Evolutionary conservation across 1,140 invertebrate genomes (phyloP).

Genomic region (Mya arenaria): DNA sequence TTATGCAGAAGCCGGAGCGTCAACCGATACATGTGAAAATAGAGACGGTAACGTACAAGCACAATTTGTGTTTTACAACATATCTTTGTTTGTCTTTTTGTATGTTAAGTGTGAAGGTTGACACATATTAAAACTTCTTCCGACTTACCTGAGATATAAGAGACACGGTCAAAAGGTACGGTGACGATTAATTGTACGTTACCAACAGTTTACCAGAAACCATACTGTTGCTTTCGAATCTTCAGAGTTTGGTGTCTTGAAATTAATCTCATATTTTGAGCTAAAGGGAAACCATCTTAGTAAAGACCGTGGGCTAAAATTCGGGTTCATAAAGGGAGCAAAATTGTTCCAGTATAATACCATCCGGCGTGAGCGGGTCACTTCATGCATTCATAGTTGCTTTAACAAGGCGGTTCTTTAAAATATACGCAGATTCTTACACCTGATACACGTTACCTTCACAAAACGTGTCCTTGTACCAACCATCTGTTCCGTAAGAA

Average conservation of each 20-base stretch:
- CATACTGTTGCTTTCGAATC: too few relatives aligned
- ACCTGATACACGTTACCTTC: conserved; percentile 72
- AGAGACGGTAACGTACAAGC: too few relatives aligned
- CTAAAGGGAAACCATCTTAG: conserved; percentile 63
- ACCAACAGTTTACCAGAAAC: too few relatives aligned
- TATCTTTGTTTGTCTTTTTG: too few relatives aligned
- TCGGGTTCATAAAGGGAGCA: conserved; percentile 71
- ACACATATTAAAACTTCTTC: too few relatives aligned
- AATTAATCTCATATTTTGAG: conserved; percentile 54
- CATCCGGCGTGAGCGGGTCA: conserved; percentile 60
- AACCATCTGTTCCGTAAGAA: conserved; percentile 64
- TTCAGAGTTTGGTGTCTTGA: conserved; percentile 67
- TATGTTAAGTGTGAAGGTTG: too few relatives aligned
- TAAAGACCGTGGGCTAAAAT: conserved; percentile 10
- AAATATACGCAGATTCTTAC: conserved; percentile 72
- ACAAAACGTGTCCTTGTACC: conserved; percentile 70
- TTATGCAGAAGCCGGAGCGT: too few relatives aligned
- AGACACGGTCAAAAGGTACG: too few relatives aligned
- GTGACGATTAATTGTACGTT: too few relatives aligned
- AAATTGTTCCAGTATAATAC: conserved; percentile 75
- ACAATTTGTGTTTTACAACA: too few relatives aligned
- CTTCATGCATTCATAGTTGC: conserved; percentile 66
- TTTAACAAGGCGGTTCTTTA: conserved; percentile 53
- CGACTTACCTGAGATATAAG: too few relatives aligned
- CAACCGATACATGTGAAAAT: too few relatives aligned